Conservation (phyloP, 92 coral and sea anemone genomes). For the Epizoanthus stellaris region DNA sequence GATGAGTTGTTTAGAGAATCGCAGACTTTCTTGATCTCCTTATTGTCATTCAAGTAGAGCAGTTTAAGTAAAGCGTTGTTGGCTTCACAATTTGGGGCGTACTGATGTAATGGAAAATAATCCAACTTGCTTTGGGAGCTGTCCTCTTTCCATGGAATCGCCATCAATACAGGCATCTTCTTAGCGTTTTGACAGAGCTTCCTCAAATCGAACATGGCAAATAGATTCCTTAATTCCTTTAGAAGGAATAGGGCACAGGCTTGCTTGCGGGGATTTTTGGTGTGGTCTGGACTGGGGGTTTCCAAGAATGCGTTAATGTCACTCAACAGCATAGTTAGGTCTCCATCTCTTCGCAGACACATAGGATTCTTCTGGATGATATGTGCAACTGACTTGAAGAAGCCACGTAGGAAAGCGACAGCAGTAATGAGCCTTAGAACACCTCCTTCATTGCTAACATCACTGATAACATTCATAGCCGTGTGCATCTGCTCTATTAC, state of each 20-base stretch:
- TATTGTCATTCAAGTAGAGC: conserved; percentile 23
- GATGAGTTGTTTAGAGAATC: conserved; percentile 44
- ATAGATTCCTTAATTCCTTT: conserved; percentile 71
- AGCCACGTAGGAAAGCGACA: conserved; percentile 77
- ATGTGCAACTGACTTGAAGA: conserved; percentile 65
- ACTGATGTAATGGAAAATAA: background rate
- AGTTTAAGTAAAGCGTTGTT: conserved; percentile 63
- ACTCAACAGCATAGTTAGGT: conserved; percentile 55
- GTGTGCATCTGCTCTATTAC: conserved; percentile 61
- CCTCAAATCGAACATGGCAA: conserved; percentile 69
- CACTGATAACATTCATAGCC: conserved; percentile 58
- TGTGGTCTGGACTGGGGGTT: conserved; percentile 7
- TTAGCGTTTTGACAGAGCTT: conserved; percentile 60
- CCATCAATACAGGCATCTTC: conserved; percentile 63
- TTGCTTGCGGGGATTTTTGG: conserved; percentile 16
- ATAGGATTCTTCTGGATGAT: conserved; percentile 54
- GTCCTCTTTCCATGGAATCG: conserved; percentile 46
- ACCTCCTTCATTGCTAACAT: conserved; percentile 35
- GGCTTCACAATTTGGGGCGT: conserved; percentile 17
- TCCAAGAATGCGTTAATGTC: conserved; percentile 65
- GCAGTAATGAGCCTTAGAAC: conserved; percentile 73
- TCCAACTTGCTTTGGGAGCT: conserved; percentile 35
- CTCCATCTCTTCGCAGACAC: conserved; percentile 54
- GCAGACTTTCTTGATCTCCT: conserved; percentile 42
- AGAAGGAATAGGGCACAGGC: conserved; percentile 60